Base-by-base conservation (phyloP, 2,797 vertebrate species). In the Enoplosus armatus region DNA sequence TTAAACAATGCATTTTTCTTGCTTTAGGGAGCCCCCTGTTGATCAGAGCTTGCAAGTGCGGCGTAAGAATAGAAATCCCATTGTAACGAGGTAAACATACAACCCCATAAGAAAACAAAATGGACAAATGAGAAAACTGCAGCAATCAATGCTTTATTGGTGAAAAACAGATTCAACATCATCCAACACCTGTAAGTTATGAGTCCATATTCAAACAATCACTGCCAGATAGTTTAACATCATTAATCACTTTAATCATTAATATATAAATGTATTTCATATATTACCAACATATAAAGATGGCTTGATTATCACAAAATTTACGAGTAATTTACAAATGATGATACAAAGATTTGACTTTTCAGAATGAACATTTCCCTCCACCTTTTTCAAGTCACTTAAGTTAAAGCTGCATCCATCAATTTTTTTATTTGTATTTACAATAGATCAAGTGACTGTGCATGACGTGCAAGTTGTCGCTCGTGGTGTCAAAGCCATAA, bases 1-100 rank as follows among this genome's bases (percentile, higher is more conserved):
- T n/a, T 2, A 27, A 15, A 48, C 24, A 20, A 50, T 27, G 29
- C 7, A 2, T 53, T 22, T 39, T 24, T 70, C 5, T 51, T 56
- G 65, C 11, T 18, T 48, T 24, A 58, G 45, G 16, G 37, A 9
- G 66, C 75, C 64, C 68, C 68, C 72, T 79, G 14, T 3, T 73
- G 71, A 22, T 18, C 43, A 59, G 2, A 66, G 15, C 16, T 2
- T n/a, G 53, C 16, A 48, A 10, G 3, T 65, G 14, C 53, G 69
- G 8, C 8, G 2, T 24, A 8, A 24, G 5, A 27, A 61, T 8
- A 55, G 0, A 26, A 18, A 22, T 5, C 24, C 6, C 0, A 3
- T 10, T 2, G 2, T 5, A 11, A 27, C 10, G 18, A 61, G 37
- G 37, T n/a, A 6, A 53, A 35, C 24, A 24, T 12, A 8, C 24